These are phyloP conservation scores for Riptortus pedestris DNA, from an alignment of 1,140 invertebrate species.

Conservation along the genomic window DNA sequence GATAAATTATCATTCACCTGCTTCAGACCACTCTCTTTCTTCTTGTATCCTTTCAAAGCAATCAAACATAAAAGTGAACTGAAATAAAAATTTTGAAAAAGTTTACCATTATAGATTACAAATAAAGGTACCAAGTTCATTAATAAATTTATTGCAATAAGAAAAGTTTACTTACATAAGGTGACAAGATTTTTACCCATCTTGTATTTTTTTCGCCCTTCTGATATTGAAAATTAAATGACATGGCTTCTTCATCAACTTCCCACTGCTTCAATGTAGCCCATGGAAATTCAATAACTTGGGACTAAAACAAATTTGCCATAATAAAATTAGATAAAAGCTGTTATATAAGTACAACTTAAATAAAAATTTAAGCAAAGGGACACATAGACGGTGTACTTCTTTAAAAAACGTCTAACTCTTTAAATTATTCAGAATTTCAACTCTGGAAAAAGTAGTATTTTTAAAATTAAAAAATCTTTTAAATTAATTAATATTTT, in stretches of 20 bases:
- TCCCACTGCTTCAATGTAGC: conserved; percentile 71
- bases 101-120: too few relatives aligned
- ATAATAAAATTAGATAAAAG: conserved; percentile 13
- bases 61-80: conserved; percentile 87
- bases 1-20: conserved; percentile 44
- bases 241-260: conserved; percentile 80
- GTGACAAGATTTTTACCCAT: conserved; percentile 81
- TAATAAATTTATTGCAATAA: too few relatives aligned
- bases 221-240: conserved; percentile 78
- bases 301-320: conserved; percentile 40
- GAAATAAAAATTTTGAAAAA: conserved; percentile 39
- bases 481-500: too few relatives aligned
- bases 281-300: conserved; percentile 79
- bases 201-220: conserved; percentile 68
- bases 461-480: too few relatives aligned
- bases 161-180: conserved; percentile 91
- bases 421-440: too few relatives aligned
- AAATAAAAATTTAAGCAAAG: too few relatives aligned
- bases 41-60: conserved; percentile 90
- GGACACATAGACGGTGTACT: too few relatives aligned
- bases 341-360: neutral
- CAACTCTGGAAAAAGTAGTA: too few relatives aligned
- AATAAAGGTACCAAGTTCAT: too few relatives aligned
- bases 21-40: conserved; percentile 70
- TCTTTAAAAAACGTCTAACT: too few relatives aligned